Evolutionary conservation across 2,797 vertebrate species (phyloP).

Genomic region (Mus minutoides): DNA sequence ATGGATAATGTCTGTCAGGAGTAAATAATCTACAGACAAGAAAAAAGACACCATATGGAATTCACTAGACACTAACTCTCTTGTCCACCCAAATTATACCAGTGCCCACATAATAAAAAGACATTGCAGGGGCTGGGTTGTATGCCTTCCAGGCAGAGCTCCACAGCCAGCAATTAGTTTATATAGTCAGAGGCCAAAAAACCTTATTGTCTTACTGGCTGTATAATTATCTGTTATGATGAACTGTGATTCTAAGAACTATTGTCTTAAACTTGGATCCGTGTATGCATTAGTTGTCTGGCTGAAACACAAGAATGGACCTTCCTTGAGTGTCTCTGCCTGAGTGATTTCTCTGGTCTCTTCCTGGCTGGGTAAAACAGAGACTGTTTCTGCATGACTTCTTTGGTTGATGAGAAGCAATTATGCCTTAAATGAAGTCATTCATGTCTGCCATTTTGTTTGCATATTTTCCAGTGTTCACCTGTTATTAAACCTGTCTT

Average conservation of each 20-base stretch:
- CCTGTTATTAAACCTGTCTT: constrained; percentile 92
- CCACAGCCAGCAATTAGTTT: constrained; percentile 89
- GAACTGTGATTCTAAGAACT: constrained; percentile 89
- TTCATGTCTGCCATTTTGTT: constrained; percentile 93
- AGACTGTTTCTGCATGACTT: constrained; percentile 92
- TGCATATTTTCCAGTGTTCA: constrained; percentile 91
- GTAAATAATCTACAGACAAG: constrained; percentile 51
- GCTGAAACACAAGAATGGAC: constrained; percentile 88
- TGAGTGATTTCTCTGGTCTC: constrained; percentile 89
- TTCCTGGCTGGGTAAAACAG: constrained; percentile 86
- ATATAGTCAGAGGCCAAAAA: constrained; percentile 88
- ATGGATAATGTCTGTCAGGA: constrained; percentile 66
- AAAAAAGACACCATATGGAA: constrained; percentile 86
- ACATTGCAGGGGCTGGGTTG: constrained; percentile 83
- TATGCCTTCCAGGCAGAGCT: constrained; percentile 88
- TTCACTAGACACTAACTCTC: constrained; percentile 86
- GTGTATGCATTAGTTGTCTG: constrained; percentile 86
- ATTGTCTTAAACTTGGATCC: constrained; percentile 88
- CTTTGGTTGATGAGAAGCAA: constrained; percentile 92
- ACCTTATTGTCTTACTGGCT: constrained; percentile 89
- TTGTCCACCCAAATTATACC: constrained; percentile 87
- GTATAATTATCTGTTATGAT: constrained; percentile 91
- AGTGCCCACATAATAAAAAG: constrained; percentile 85
- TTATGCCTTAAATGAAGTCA: constrained; percentile 92
- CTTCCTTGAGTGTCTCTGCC: constrained; percentile 89